Evolutionary conservation across 2,888 invertebrate species (phyloP), one percentile per base, ranked within the genome.

Genomic region (Nipponacmea schrenckii): DNA sequence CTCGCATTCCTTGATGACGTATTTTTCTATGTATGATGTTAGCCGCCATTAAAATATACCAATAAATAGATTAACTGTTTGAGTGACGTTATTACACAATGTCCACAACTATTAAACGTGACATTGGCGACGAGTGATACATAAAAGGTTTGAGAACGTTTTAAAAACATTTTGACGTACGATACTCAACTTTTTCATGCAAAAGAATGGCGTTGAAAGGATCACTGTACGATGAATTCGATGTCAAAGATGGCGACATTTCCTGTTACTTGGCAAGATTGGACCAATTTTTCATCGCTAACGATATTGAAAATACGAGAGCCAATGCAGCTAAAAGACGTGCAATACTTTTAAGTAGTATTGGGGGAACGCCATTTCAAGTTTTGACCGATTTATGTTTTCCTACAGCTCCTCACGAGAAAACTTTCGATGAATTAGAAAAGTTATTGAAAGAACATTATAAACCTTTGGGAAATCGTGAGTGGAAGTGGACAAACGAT

Each of bases 401-500:
- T 50, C 50, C 50, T 20, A 7, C 17, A 50, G 7, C 50, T 3
- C 50, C 50, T 0, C 17, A 50, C n/a, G 17, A 50, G 1, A 17
- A n/a, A n/a, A 15, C 50, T 15, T 50, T 15, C 17, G n/a, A n/a
- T 50, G n/a, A 50, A 8, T n/a, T 50, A 15, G 17, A 7, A 15
- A 20, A 1, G 50, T 10, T 50, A n/a, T 17, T 50, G 7, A 50
- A 50, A 7, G 20, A 50, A 0, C 50, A 50, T n/a, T 50, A 50
- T 20, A 15, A 50, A 8, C 31, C 76, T 24, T 24, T 76, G 17
- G 26, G 65, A 27, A 45, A 68, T 44, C 62, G 24, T 17, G 24
- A 39, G n/a, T 70, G 66, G 66, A 12, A 50, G 12, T 70, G 70
- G 70, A 68, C 66, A 46, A 31, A 67, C 17, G 24, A 44, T 17